Base-by-base conservation (phyloP, 2,113 vertebrate genomes). In the Neopipo cinnamomea region DNA sequence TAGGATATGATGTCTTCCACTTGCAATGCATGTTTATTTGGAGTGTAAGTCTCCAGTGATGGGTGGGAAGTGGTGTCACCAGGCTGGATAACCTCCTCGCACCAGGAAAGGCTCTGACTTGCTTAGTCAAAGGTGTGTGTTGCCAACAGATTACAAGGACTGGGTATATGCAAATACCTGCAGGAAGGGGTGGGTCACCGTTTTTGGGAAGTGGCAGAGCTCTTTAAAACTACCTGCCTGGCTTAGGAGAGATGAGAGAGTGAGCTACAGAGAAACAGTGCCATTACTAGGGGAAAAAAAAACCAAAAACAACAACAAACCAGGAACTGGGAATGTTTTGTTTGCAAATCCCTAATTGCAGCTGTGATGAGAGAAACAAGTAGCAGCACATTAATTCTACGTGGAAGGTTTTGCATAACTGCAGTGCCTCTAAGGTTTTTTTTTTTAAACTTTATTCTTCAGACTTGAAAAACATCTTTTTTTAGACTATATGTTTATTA, bases 381-480 rank as follows among this genome's bases (percentile, higher is more conserved):
- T 30, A 44, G 33, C 85, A 76, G 33, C 27, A 19, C 31, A 15
- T 81, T 75, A 42, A 44, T 58, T 81, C 79, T 90, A 0, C 14
- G 3, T 27, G 77, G 79, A 84, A 92, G 71, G 16, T 25, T 95
- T 89, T 96, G 76, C 71, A 52, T 80, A 94, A 75, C 70, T 72
- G 18, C 46, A 61, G 18, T 50, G 67, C 33, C 18, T 61, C 42
- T 61, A 71, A 62, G 65, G 52, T 14, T 59, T 33, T 80, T 86
- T 95, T 87, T 94, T 97, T 88, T 27, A 50, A 90, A 52, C 15
- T 49, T 88, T 89, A 65, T 94, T 96, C 93, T 96, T 95, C 67
- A 74, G 88, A 94, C 58, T 56, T 97, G 95, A 97, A 98, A 98
- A 98, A 97, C 96, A 97, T 97, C 96, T 98, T 98, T 98, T 98